Percentiles rank a stretch among this genome's conserved stretches.
Evolutionary conservation across 2,113 vertebrate genomes (phyloP).

Genomic region (Charina bottae): DNA sequence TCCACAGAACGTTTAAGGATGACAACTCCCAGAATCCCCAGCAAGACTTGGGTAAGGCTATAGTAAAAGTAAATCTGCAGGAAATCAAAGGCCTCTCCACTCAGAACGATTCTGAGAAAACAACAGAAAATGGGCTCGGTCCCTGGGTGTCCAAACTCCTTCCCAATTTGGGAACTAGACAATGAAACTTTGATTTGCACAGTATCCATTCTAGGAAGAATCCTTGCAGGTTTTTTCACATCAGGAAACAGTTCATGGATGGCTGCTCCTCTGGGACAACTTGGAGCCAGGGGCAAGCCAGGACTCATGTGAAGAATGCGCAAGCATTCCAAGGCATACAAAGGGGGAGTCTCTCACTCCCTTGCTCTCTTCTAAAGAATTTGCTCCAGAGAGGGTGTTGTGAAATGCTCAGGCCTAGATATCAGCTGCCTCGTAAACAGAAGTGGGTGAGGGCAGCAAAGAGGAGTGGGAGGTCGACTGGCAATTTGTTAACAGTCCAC

Average conservation of each 20-base stretch:
- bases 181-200: slow-evolving; percentile 13
- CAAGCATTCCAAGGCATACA: slow-evolving; percentile 24
- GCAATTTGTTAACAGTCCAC: not conserved
- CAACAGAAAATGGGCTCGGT: not conserved
- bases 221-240: not conserved
- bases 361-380: not conserved
- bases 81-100: not conserved
- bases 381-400: slow-evolving; percentile 31
- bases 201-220: not conserved
- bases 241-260: not conserved
- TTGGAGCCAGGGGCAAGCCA: slow-evolving; percentile 11
- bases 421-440: not conserved
- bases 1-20: not conserved
- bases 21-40: not conserved
- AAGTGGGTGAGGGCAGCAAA: slow-evolving; percentile 18
- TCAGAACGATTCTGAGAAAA: not conserved
- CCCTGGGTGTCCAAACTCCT: not conserved
- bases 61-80: not conserved
- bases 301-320: slow-evolving; percentile 6
- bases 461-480: slow-evolving; percentile 26
- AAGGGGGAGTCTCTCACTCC: slow-evolving; percentile 12
- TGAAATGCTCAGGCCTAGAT: not conserved
- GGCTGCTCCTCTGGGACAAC: not conserved
- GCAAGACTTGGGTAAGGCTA: not conserved
- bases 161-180: not conserved